Base-by-base conservation (phyloP, 2,113 vertebrate genomes). In the Gobiocypris rarus region DNA sequence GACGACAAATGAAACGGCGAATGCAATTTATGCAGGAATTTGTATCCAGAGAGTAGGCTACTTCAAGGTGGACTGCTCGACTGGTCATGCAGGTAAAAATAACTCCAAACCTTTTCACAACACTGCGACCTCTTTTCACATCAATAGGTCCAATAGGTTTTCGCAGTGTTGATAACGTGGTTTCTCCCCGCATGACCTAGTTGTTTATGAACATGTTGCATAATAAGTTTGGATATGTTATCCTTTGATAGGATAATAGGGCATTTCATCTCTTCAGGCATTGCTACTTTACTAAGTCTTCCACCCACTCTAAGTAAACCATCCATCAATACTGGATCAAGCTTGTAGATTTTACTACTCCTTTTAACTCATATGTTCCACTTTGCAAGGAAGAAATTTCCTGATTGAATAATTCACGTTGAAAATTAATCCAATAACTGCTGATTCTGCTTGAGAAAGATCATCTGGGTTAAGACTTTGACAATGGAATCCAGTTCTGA, bases 1-100 rank as follows among this genome's bases (percentile, higher is more conserved):
- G 6, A n/a, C 41, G 8, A 19, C 74, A 63, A 9, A 84, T 50
- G 11, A 79, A 84, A 15, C 45, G 5, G 2, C 61, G 3, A 17
- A 71, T 9, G n/a, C 59, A 50, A 24, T 70, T 71, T 19, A 70
- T 69, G 19, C 73, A 84, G 2, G 82, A 59, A 65, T 65, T 38
- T 11, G 77, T 80, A 24, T 80, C 77, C 10, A 65, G 24, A 17
- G 59, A 65, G 0, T 41, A 24, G n/a, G 41, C 41, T 9, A 65
- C 77, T 26, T 80, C 77, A 5, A 80, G 13, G 26, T 80, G 24
- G 15, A 80, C 45, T 52, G 45, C 83, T 56, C 74, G 4, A n/a
- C 59, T 84, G 45, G 83, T 13, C 48, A 84, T 77, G 15, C 74
- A 84, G 7, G 73, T 77, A 67, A 77, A 76, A 4, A 84, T 52